phyloP scores from a whole-genome alignment of 2,888 invertebrate genomes.

The Drosophila helvetica region DNA sequence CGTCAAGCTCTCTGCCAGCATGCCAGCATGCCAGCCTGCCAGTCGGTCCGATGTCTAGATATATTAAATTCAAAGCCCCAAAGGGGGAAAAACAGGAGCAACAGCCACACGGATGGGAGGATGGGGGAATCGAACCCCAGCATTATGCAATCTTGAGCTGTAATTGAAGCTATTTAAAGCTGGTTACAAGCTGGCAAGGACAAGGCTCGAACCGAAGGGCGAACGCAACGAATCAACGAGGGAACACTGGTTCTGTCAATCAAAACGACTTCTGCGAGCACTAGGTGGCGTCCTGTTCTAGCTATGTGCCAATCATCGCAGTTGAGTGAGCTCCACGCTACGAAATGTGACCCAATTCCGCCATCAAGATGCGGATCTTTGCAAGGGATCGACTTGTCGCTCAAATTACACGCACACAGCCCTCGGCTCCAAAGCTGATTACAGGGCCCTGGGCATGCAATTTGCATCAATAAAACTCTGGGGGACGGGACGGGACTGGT shows the following conservation, averaged over 20 bases:
- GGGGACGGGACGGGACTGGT: conserved; percentile 49
- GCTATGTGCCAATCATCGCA: conserved; percentile 63
- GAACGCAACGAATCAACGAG: conserved; percentile 11
- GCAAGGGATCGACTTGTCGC: conserved; percentile 59
- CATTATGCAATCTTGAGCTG: conserved; percentile 63
- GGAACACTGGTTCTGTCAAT: conserved; percentile 26
- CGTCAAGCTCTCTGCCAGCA: conserved; percentile 53
- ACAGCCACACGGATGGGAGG: background rate
- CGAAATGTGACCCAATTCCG: conserved; percentile 65
- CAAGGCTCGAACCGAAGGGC: conserved; percentile 45
- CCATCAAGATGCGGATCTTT: conserved; percentile 50
- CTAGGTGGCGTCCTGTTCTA: conserved; percentile 59
- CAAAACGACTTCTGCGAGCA: conserved; percentile 14
- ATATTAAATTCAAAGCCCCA: conserved; percentile 37
- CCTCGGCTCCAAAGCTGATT: conserved; percentile 64
- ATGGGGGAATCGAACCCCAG: conserved; percentile 32
- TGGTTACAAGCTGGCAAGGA: conserved; percentile 64
- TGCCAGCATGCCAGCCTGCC: conserved; percentile 24
- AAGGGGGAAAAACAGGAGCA: conserved; percentile 29
- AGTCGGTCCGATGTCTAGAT: conserved; percentile 16
- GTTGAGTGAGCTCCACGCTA: conserved; percentile 58
- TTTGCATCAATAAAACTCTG: conserved; percentile 76
- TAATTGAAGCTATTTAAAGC: conserved; percentile 75
- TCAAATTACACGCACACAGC: conserved; percentile 73
- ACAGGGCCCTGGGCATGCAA: conserved; percentile 71